Conservation (phyloP, 37 sponge, comb jelly and placozoan genomes). For the Cladorhizidae sp. region DNA sequence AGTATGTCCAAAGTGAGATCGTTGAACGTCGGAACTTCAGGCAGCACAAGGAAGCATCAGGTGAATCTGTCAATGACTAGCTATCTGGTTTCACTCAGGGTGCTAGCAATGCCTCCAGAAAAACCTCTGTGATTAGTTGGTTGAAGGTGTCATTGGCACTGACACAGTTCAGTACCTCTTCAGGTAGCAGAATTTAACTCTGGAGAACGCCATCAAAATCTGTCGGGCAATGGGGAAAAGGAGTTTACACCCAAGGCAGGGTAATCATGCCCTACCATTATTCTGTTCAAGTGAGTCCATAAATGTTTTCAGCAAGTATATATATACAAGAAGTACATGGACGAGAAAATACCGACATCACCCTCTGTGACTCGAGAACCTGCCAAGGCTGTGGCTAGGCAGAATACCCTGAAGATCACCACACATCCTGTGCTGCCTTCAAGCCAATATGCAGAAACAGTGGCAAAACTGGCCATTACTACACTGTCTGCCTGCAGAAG, state of each 20-base stretch:
- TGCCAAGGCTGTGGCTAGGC: slow-evolving; percentile 38
- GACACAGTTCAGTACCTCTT: slow-evolving; percentile 23
- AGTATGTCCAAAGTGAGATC: slow-evolving; percentile 5
- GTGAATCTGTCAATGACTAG: slow-evolving; percentile 28
- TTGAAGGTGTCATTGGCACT: slow-evolving; percentile 25
- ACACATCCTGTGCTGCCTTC: slow-evolving; percentile 24
- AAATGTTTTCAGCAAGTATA: too few relatives aligned
- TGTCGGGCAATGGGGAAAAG: slow-evolving; percentile 28
- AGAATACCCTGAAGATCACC: slow-evolving; percentile 24
- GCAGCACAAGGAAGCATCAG: neutral
- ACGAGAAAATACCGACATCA: too few relatives aligned
- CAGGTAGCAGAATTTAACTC: slow-evolving; percentile 5
- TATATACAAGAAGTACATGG: too few relatives aligned
- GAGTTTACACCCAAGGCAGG: slow-evolving; percentile 2
- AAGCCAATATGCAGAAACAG: slow-evolving; percentile 29
- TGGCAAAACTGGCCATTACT: slow-evolving; percentile 38
- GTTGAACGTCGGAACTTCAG: slow-evolving; percentile 18
- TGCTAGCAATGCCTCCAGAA: slow-evolving; percentile 26
- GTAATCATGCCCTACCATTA: neutral
- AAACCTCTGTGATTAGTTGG: slow-evolving; percentile 17
- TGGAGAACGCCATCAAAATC: slow-evolving; percentile 13
- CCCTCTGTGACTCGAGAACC: neutral
- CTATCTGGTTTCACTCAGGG: neutral
- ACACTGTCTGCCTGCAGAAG: slow-evolving; percentile 15
- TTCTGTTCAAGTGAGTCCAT: neutral